phyloP scores from a whole-genome alignment of 2,888 invertebrate species.

The Cryptus armator region DNA sequence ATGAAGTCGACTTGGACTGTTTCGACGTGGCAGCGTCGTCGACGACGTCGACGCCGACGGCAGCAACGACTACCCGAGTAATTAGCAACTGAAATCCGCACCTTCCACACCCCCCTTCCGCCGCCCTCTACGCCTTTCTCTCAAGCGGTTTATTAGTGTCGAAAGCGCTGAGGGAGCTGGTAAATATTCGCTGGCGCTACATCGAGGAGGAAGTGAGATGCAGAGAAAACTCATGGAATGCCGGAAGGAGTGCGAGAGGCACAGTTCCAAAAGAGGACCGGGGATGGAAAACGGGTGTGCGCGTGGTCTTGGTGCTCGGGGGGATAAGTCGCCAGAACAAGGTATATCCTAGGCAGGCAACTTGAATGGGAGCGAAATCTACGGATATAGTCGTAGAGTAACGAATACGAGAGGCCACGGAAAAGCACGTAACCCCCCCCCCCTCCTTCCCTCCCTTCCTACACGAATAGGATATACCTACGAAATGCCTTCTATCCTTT shows the following conservation, averaged over 20 bases:
- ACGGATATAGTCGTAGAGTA: slow-evolving; percentile 64
- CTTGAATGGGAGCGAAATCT: slow-evolving; percentile 55
- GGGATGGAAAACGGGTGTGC: slow-evolving; percentile 21
- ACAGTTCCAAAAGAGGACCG: slow-evolving; percentile 48
- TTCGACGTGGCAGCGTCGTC: slow-evolving; percentile 61
- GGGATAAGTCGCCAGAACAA: slow-evolving; percentile 62
- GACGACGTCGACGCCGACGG: slow-evolving; percentile 48
- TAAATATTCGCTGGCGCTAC: slow-evolving; percentile 77
- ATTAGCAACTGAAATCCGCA: slow-evolving; percentile 76
- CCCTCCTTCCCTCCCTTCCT: slow-evolving; percentile 16
- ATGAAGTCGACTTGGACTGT: slow-evolving; percentile 57
- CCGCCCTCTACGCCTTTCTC: neutral
- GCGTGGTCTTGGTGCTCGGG: slow-evolving; percentile 64
- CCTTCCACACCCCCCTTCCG: neutral
- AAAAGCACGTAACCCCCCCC: slow-evolving; percentile 54
- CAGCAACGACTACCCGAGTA: slow-evolving; percentile 75
- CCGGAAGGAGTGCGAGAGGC: slow-evolving; percentile 57
- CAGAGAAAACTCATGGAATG: slow-evolving; percentile 56
- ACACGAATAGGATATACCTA: slow-evolving; percentile 61
- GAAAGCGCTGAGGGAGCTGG: slow-evolving; percentile 76
- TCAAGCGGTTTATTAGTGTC: slow-evolving; percentile 80
- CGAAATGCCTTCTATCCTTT: slow-evolving; percentile 46
- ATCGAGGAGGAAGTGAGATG: slow-evolving; percentile 27
- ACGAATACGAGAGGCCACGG: slow-evolving; percentile 50
- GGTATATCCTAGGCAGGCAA: slow-evolving; percentile 54